Evolutionary conservation across 2,113 vertebrate genomes (phyloP).

Genomic region (Nyctereutes procyonoides): DNA sequence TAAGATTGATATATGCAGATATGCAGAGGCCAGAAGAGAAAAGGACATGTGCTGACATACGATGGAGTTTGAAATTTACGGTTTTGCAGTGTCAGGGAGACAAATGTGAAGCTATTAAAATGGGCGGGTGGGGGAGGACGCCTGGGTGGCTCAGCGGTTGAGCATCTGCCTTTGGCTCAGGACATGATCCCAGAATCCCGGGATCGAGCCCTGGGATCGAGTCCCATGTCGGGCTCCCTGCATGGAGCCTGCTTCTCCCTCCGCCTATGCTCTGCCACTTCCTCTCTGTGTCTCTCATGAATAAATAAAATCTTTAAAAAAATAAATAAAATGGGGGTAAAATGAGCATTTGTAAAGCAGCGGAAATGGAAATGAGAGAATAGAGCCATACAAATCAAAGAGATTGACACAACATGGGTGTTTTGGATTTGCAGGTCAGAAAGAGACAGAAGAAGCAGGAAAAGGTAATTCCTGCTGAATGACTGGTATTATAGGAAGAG

Average conservation of each 20-base stretch:
- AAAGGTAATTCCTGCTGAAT: not conserved
- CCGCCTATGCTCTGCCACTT: too few species aligned
- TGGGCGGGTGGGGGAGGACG: not conserved
- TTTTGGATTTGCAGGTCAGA: not conserved
- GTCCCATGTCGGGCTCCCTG: too few species aligned
- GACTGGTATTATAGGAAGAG: not conserved
- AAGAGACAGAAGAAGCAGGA: not conserved
- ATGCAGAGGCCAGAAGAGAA: not conserved
- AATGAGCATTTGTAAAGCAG: not conserved
- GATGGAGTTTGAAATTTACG: not conserved
- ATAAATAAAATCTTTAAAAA: too few species aligned
- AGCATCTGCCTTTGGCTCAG: too few species aligned
- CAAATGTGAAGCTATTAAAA: not conserved
- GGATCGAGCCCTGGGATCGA: too few species aligned
- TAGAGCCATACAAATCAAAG: not conserved
- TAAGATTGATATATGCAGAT: not conserved
- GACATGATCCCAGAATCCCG: too few species aligned
- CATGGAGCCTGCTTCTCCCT: too few species aligned
- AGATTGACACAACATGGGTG: not conserved
- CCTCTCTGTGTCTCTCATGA: too few species aligned
- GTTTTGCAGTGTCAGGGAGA: not conserved
- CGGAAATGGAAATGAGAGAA: not conserved
- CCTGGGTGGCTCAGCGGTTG: too few species aligned
- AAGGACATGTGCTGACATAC: not conserved
- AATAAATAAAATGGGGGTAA: not conserved